Evolutionary conservation across 23 tunicate species (phyloP).

Genomic region (Halocynthia roretzi): DNA sequence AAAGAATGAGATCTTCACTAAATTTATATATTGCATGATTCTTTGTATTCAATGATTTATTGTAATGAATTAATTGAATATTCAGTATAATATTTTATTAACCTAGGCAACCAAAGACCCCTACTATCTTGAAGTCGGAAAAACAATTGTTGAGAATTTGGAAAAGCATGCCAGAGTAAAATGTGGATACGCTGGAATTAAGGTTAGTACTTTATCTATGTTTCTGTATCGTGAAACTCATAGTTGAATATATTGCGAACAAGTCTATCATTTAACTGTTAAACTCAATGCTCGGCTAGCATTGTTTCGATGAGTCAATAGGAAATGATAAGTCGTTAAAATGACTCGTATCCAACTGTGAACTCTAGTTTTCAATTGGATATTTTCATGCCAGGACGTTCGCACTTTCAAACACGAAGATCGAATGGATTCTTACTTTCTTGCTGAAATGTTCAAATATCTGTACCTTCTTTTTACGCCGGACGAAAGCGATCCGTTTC

Average conservation of each 20-base stretch:
- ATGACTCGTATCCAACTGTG: not conserved
- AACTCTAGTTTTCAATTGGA: not conserved
- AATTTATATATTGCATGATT: no score
- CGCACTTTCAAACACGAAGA: constrained; percentile 93
- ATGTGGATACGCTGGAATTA: constrained; percentile 97
- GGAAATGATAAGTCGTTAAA: not conserved
- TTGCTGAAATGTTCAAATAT: constrained; percentile 99
- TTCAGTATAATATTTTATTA: not conserved
- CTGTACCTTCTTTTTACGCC: constrained; percentile 85
- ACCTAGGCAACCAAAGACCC: constrained; percentile 85
- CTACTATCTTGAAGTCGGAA: constrained; percentile 82
- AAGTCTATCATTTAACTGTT: not conserved
- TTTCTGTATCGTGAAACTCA: not conserved
- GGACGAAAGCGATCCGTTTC: not conserved
- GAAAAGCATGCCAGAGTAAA: constrained; percentile 65
- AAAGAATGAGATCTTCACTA: no score
- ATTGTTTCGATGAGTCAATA: not conserved
- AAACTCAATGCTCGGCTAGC: not conserved
- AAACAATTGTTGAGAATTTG: constrained; percentile 74
- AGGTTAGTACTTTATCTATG: constrained; percentile 35
- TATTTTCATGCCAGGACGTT: constrained; percentile 34
- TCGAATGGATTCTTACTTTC: constrained; percentile 95
- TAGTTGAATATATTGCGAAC: not conserved
- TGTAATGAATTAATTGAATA: not conserved
- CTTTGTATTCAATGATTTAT: not conserved